Conservation (phyloP, 2,113 vertebrate species). For the Tachysurus fulvidraco region DNA sequence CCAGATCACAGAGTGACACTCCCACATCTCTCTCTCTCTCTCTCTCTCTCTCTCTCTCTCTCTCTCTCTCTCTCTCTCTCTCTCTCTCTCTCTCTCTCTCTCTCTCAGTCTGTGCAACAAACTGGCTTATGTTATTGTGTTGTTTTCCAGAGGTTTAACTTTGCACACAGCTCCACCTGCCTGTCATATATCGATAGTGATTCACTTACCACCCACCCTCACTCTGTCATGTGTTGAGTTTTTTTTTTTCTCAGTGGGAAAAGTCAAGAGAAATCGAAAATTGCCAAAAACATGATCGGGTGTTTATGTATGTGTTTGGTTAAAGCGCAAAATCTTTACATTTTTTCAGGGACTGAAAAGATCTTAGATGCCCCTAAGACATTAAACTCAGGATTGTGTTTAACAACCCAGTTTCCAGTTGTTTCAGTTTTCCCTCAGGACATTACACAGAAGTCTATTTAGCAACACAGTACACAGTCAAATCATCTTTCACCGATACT, state of each 20-base stretch:
- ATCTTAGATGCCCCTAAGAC: conserved; percentile 8
- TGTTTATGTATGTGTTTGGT: not conserved
- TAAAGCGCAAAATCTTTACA: conserved; percentile 4
- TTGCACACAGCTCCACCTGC: conserved; percentile 83
- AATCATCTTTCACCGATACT: not conserved
- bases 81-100: conserved; percentile 8
- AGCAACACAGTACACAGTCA: conserved; percentile 16
- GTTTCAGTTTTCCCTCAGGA: conserved; percentile 28
- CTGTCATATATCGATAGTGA: conserved; percentile 74
- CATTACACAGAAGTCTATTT: conserved; percentile 43
- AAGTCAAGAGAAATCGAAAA: not conserved
- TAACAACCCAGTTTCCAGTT: conserved; percentile 28
- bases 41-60: conserved; percentile 18
- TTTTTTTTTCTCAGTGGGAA: not conserved
- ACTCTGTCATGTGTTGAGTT: not conserved
- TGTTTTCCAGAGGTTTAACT: conserved; percentile 65
- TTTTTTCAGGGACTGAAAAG: not conserved
- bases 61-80: conserved; percentile 24
- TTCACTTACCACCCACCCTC: conserved; percentile 29
- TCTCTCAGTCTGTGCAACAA: conserved; percentile 18
- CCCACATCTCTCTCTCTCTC: not conserved
- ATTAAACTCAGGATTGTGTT: conserved; percentile 5
- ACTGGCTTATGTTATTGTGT: conserved; percentile 41
- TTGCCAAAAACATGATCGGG: not conserved
- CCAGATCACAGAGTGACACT: conserved; percentile 6